These are phyloP conservation scores for Clivina fossor DNA, from an alignment of 2,888 invertebrate species.

Conservation along the genomic window DNA sequence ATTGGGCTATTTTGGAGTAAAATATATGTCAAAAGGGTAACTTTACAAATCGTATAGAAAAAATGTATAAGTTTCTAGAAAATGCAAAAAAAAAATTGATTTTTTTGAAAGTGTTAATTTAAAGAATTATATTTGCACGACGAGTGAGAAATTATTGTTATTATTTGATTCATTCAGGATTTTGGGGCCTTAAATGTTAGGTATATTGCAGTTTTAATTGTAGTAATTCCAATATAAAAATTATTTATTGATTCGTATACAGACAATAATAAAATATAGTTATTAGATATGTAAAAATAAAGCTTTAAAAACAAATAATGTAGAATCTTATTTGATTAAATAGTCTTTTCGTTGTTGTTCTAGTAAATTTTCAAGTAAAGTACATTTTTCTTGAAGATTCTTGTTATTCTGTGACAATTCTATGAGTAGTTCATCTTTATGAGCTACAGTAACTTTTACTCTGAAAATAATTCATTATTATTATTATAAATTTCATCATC, in stretches of 20 bases:
- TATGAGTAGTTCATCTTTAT: constrained; percentile 76
- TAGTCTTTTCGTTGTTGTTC: constrained; percentile 77
- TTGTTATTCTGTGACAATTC: constrained; percentile 71
- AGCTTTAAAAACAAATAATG: constrained; percentile 16
- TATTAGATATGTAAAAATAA: not conserved
- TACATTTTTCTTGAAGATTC: constrained; percentile 70
- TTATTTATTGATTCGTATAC: not conserved
- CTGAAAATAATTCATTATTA: constrained; percentile 52
- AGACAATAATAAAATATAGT: constrained; percentile 1
- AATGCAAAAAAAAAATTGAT: too few species aligned
- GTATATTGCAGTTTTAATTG: too few species aligned
- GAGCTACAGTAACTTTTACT: constrained; percentile 77
- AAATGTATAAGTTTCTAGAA: too few species aligned
- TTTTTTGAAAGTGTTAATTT: too few species aligned
- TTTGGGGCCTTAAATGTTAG: too few species aligned
- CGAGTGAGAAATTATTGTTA: too few species aligned
- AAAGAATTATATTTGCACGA: too few species aligned
- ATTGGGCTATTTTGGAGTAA: too few species aligned
- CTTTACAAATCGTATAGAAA: too few species aligned
- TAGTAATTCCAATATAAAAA: too few species aligned
- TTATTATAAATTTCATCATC: not conserved
- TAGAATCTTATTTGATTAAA: constrained; percentile 49
- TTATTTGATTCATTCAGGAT: too few species aligned
- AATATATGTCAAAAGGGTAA: too few species aligned
- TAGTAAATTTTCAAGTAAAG: constrained; percentile 72